Evolutionary conservation across 2,888 invertebrate genomes (phyloP).

Genomic region (Bellardia pandia): DNA sequence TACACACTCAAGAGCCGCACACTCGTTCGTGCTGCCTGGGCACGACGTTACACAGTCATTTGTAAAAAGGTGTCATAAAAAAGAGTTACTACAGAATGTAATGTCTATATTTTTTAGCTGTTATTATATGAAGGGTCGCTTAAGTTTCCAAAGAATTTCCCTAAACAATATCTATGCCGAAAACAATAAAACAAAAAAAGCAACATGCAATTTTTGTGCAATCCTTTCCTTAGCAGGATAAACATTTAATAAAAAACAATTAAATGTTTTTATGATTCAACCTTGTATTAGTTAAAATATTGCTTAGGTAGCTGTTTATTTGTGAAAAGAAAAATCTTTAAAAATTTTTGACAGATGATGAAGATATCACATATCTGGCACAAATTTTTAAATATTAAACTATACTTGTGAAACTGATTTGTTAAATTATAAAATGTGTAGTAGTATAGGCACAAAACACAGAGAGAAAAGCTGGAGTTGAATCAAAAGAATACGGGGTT

Average conservation of each 20-base stretch:
- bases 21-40: not conserved
- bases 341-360: slow-evolving; percentile 20
- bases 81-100: slow-evolving; percentile 57
- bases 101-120: slow-evolving; percentile 32
- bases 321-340: slow-evolving; percentile 33
- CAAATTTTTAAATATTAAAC: too few species aligned
- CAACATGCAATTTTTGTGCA: slow-evolving; percentile 81
- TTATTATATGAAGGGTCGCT: not conserved
- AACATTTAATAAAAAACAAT: slow-evolving; percentile 36
- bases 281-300: slow-evolving; percentile 18
- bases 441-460: too few species aligned
- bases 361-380: too few species aligned
- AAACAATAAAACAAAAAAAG: slow-evolving; percentile 19
- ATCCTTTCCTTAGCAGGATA: slow-evolving; percentile 78
- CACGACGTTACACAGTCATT: not conserved
- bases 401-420: too few species aligned
- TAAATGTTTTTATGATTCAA: slow-evolving; percentile 29
- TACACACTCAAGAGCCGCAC: not conserved
- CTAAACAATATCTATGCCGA: slow-evolving; percentile 15
- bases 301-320: slow-evolving; percentile 46
- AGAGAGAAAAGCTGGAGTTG: too few species aligned
- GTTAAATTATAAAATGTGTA: too few species aligned
- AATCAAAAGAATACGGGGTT: too few species aligned
- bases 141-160: slow-evolving; percentile 42
- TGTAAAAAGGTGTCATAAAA: slow-evolving; percentile 59